Base-by-base conservation (phyloP, 53 echinoderm and acorn worm genomes). In the Luidia sarsii region DNA sequence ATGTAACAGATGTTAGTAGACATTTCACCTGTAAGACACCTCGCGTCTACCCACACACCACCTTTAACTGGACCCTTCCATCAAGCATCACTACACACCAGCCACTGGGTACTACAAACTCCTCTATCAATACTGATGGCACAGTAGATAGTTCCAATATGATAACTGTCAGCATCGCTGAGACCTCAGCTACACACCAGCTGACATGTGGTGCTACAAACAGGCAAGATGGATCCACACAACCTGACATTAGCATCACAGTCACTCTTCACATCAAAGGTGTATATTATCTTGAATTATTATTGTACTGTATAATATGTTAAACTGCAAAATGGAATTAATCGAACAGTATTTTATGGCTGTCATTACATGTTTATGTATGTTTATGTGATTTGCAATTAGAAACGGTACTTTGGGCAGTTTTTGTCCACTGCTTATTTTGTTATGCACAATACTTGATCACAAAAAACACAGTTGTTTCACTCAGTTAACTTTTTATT, bases 181-280 rank as follows among this genome's bases (percentile, higher is more conserved):
- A 70, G 70, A 52, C 14, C 29, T 53, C 51, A 33, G 51, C 70
- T 33, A 66, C 36, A 28, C 32, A 28, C n/a, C 33, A 16, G 6
- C 32, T 70, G 53, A 70, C 19, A 31, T 70, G 70, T 53, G 70
- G 70, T 34, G 54, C 70, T 20, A 70, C 70, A 18, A 70, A 70
- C 33, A 70, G 70, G 32, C 53, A 70, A 52, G 70, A 70, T 34
- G 53, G 52, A 52, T 6, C 9, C 19, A 70, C 70, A 32, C 50
- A 32, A n/a, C 3, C 53, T 7, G 70, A 51, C 10, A 33, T 33
- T 1, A 53, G 22, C 36, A 51, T 51, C 35, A 33, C 33, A 28
- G 21, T 50, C 33, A 52, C 3, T 18, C 70, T 70, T 4, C 52
- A 34, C 35, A 4, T 70, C 4, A 52, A 52, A 70, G 70, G 70